Percentiles rank a stretch among this genome's conserved stretches.
These are phyloP conservation scores for Dicerorhinus sumatrensis DNA, from an alignment of 2,113 vertebrate genomes.

Conservation along the genomic window DNA sequence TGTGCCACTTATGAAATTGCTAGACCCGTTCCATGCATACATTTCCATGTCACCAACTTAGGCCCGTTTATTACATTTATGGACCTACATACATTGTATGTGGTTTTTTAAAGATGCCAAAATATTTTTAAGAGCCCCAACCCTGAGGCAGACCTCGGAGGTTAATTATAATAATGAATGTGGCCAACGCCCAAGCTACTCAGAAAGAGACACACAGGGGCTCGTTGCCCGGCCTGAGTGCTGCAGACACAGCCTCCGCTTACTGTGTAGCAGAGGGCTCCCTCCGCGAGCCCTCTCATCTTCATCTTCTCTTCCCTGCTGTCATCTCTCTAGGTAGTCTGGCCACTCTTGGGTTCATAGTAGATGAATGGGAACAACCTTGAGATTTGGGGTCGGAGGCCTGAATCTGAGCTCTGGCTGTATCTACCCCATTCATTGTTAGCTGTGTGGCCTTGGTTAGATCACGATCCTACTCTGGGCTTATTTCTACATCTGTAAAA, in stretches of 20 bases:
- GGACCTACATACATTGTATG: not conserved
- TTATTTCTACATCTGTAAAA: not conserved
- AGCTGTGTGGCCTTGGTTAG: not conserved
- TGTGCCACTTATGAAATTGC: not conserved
- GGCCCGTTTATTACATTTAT: not conserved
- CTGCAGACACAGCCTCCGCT: rapidly evolving
- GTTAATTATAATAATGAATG: not conserved
- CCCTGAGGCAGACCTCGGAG: not conserved
- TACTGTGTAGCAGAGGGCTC: rapidly evolving
- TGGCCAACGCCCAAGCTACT: rapidly evolving
- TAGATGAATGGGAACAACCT: not conserved
- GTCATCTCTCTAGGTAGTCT: rapidly evolving
- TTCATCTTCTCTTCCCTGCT: not conserved
- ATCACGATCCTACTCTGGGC: not conserved
- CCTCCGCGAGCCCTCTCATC: rapidly evolving
- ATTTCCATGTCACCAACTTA: not conserved
- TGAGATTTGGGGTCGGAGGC: not conserved
- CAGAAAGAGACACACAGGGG: not conserved
- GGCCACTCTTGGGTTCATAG: not conserved
- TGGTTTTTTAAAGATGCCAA: not conserved
- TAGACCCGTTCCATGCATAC: not conserved
- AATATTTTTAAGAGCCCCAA: conserved; percentile 1
- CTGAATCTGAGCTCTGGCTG: not conserved
- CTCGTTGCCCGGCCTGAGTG: not conserved
- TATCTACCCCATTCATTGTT: not conserved